phyloP scores from a whole-genome alignment of 1,140 invertebrate genomes.

The Ips nitidus region DNA sequence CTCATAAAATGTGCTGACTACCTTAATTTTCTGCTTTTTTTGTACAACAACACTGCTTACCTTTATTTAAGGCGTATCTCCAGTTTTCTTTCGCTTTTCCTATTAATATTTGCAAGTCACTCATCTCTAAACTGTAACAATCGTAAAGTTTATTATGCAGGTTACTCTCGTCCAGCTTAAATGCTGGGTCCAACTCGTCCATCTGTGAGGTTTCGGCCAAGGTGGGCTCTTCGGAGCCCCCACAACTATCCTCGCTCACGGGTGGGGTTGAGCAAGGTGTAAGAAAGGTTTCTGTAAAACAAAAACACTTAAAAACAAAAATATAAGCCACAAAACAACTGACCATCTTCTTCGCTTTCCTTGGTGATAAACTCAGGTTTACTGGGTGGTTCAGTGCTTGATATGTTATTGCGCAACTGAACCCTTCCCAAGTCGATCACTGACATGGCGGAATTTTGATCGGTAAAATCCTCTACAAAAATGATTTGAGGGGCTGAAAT shows the following conservation, averaged over 20 bases:
- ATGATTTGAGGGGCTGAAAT: slow-evolving; percentile 93
- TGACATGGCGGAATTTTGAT: slow-evolving; percentile 76
- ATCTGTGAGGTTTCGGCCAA: slow-evolving; percentile 38
- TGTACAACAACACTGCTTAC: neutral
- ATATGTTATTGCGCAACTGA: slow-evolving; percentile 65
- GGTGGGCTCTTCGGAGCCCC: slow-evolving; percentile 51
- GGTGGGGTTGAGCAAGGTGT: slow-evolving; percentile 92
- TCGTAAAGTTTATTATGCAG: slow-evolving; percentile 79
- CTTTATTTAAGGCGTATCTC: slow-evolving; percentile 81
- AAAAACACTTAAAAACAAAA: neutral
- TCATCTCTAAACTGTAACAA: slow-evolving; percentile 80
- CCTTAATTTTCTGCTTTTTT: neutral
- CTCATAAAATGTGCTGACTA: neutral
- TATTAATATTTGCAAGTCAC: slow-evolving; percentile 85
- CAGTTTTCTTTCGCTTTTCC: slow-evolving; percentile 87
- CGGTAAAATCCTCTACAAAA: slow-evolving; percentile 78
- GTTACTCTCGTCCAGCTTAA: slow-evolving; percentile 61
- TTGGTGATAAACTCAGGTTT: slow-evolving; percentile 39
- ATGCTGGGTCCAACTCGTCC: slow-evolving; percentile 25
- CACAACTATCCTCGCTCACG: slow-evolving; percentile 66
- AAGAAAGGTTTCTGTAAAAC: slow-evolving; percentile 68
- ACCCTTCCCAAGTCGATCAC: slow-evolving; percentile 84
- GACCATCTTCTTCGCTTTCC: slow-evolving; percentile 57
- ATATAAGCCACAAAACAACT: slow-evolving; percentile 16
- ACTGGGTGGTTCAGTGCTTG: slow-evolving; percentile 32